These are phyloP conservation scores for Macrotis lagotis DNA, from an alignment of 2,113 vertebrate genomes.

Conservation along the genomic window DNA sequence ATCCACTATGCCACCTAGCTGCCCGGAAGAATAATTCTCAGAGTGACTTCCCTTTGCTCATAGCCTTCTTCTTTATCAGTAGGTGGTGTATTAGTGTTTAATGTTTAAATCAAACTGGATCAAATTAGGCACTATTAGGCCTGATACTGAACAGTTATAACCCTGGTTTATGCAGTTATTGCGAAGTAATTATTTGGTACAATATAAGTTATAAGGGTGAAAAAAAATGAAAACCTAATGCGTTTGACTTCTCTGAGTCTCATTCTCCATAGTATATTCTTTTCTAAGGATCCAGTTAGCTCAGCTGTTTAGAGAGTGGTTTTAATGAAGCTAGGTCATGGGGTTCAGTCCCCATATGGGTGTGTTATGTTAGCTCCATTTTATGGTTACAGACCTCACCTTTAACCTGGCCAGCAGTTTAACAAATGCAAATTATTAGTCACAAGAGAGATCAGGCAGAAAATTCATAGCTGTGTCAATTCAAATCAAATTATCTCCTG, in stretches of 20 bases:
- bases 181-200: neutral
- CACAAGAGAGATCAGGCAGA: neutral
- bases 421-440: neutral
- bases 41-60: neutral
- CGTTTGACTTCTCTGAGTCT: neutral
- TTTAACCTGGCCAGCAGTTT: neutral
- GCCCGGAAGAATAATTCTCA: neutral
- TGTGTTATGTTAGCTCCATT: neutral
- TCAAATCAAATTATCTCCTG: neutral
- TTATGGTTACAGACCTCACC: neutral
- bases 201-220: neutral
- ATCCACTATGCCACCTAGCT: too few relatives aligned
- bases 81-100: neutral
- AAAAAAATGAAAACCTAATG: conserved; percentile 1
- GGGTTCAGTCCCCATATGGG: neutral
- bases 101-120: neutral
- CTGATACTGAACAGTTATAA: neutral
- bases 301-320: neutral
- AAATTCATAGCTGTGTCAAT: neutral
- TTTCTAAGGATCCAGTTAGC: neutral
- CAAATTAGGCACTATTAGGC: neutral
- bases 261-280: conserved; percentile 14
- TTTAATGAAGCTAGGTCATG: neutral
- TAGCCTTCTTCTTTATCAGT: neutral
- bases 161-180: neutral